A percentile compares a stretch with the other conserved stretches of the same genome.
phyloP scores from a whole-genome alignment of 2,113 vertebrate genomes.

The Phaetusa simplex region DNA sequence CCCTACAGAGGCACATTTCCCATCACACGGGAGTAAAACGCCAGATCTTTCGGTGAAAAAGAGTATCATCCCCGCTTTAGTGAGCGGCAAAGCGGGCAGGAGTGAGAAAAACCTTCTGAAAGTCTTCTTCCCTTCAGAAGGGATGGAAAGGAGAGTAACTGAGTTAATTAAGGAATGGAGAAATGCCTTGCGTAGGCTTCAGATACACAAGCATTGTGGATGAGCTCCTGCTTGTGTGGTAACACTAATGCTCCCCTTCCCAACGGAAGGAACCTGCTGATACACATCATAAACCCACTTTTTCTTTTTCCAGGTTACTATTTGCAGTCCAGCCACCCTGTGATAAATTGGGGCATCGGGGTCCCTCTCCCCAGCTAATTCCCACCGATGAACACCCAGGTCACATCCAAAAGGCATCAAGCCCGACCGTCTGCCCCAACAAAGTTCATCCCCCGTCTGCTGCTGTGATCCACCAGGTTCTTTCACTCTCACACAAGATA shows the following conservation, averaged over 20 bases:
- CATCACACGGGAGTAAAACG: neutral
- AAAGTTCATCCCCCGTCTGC: fast-evolving
- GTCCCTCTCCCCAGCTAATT: neutral
- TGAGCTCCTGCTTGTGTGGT: neutral
- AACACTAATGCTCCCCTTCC: neutral
- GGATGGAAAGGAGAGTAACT: neutral
- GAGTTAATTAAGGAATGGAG: neutral
- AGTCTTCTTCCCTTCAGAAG: neutral
- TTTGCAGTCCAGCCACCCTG: neutral
- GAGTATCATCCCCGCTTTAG: neutral
- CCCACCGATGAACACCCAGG: neutral
- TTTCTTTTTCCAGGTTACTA: fast-evolving
- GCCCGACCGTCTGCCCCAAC: fast-evolving
- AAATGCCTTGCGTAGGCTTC: fast-evolving
- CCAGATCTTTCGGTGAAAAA: neutral
- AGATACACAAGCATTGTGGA: fast-evolving
- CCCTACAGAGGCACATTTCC: fast-evolving
- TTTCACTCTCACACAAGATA: neutral
- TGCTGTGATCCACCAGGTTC: neutral
- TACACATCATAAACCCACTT: fast-evolving
- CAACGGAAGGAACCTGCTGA: neutral
- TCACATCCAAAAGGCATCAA: neutral
- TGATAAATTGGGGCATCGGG: fast-evolving
- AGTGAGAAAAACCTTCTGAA: neutral
- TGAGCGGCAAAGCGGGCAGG: fast-evolving